Evolutionary conservation across 2,888 invertebrate species (phyloP).

Genomic region (Siphlonurus alternatus): DNA sequence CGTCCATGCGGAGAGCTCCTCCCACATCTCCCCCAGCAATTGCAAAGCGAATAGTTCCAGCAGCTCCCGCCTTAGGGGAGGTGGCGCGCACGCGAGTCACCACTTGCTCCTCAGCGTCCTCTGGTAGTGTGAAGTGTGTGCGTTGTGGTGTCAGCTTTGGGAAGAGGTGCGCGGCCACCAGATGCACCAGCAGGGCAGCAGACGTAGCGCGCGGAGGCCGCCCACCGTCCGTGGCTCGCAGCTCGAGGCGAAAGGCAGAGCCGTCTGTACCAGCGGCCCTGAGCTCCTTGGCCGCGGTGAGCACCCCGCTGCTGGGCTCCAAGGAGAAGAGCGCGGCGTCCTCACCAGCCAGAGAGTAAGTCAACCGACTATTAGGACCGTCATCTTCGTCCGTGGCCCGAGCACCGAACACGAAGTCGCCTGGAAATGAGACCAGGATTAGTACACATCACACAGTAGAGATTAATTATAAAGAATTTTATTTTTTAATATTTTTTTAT

Average conservation of each 20-base stretch:
- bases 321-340: constrained; percentile 64
- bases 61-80: constrained; percentile 59
- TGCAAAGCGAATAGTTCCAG: constrained; percentile 53
- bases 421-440: no score
- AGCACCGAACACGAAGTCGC: constrained; percentile 77
- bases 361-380: constrained; percentile 62
- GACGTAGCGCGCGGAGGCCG: constrained; percentile 46
- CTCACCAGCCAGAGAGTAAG: constrained; percentile 59
- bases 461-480: neutral
- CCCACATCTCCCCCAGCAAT: constrained; percentile 91
- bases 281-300: constrained; percentile 57
- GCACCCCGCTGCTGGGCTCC: constrained; percentile 67
- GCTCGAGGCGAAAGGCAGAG: constrained; percentile 48
- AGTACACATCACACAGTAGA: constrained; percentile 8
- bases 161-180: constrained; percentile 60
- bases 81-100: constrained; percentile 62
- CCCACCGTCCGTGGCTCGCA: constrained; percentile 71
- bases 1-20: constrained; percentile 66
- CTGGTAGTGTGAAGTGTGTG: constrained; percentile 47
- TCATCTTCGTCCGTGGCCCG: constrained; percentile 72
- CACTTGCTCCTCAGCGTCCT: constrained; percentile 44
- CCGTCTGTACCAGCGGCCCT: constrained; percentile 29
- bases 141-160: constrained; percentile 51
- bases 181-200: constrained; percentile 56
- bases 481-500: neutral